Evolutionary conservation across 2,113 vertebrate species (phyloP), one percentile per base, ranked within the genome.

Genomic region (Raja brachyura): DNA sequence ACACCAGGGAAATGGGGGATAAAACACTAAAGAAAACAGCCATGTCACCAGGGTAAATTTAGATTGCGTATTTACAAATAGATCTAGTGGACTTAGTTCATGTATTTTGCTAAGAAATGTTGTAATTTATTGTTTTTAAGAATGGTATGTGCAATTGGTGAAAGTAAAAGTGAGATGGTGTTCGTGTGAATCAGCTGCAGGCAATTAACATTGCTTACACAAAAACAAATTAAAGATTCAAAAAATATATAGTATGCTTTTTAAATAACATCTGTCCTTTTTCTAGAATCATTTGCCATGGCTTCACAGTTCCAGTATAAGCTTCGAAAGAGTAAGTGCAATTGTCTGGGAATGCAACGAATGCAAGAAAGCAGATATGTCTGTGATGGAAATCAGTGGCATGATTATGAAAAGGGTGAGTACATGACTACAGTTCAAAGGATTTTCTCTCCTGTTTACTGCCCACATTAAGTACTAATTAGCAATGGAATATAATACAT

Each of bases 291-390:
- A 99, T 93, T 94, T 97, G n/a, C 98, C 98, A 79, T 99, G 98
- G 98, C 97, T 98, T 86, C 98, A 99, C 95, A 99, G 96, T 95
- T 96, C 98, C 93, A 98, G 98, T 94, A 98, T 98, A 0, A 98
- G 98, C 59, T 95, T 99, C 95, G 99, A 99, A 96, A 97, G 98
- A 94, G 98, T 99, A 93, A 99, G 99, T 94, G 99, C 99, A 94
- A 99, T 99, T 68, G 98, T 99, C 61, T 99, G 99, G 99, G 99
- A 99, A 95, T 98, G 98, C 74, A 99, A 98, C 93, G 99, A 99
- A 83, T 99, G 99, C 90, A 99, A 99, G 96, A 99, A 99, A 94
- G 99, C 99, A 0, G 99, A 99, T 95, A 99, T 99, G 98, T 99
- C 98, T 70, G 99, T 99, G 2, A 97, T 99, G 95, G 99, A 99